Conservation (phyloP, 2,888 invertebrate species). For the Magallana nippona region DNA sequence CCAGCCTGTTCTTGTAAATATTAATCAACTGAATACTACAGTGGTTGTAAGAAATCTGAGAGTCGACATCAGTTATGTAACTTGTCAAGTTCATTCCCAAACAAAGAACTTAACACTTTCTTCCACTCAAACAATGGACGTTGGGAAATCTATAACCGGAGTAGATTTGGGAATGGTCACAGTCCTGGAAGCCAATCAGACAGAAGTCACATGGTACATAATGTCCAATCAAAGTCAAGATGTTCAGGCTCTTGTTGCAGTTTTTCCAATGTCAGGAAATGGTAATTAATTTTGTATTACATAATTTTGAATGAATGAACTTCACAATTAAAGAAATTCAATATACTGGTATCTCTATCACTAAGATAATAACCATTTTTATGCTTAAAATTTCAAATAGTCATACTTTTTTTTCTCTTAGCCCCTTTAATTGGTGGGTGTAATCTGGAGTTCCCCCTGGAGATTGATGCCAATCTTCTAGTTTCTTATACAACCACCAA, state of each 20-base stretch:
- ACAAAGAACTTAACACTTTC: conserved; percentile 58
- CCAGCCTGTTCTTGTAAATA: background rate
- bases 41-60: background rate
- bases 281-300: background rate
- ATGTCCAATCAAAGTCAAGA: conserved; percentile 49
- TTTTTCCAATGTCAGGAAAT: conserved; percentile 6
- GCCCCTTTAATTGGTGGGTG: conserved; percentile 91
- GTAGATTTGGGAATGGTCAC: conserved; percentile 57
- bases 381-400: background rate
- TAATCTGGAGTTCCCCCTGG: conserved; percentile 85
- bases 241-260: conserved; percentile 51
- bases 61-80: conserved; percentile 44
- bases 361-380: too few species aligned
- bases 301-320: background rate
- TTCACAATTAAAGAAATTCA: background rate
- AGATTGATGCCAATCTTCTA: conserved; percentile 82
- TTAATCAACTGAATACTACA: background rate
- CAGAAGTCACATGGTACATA: conserved; percentile 54
- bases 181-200: conserved; percentile 35
- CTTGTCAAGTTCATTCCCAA: conserved; percentile 62
- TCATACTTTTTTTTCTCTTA: conserved; percentile 73
- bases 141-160: conserved; percentile 53
- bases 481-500: conserved; percentile 79
- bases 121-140: conserved; percentile 35
- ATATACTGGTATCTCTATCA: background rate